Conservation (phyloP, 2,113 vertebrate species). For the Taxidea taxus region DNA sequence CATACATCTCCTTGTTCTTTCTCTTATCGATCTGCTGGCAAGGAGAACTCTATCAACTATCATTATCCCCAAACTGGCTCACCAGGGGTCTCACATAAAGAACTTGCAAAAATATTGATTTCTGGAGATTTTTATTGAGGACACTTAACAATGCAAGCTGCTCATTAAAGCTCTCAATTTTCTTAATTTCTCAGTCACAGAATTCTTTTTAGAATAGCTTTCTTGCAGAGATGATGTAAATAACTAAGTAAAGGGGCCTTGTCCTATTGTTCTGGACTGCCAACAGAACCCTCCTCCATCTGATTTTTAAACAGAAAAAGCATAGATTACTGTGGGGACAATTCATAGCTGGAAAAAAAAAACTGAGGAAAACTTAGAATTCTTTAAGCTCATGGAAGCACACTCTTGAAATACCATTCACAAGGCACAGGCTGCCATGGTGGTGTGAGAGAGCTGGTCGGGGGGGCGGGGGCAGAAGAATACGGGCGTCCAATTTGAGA, state of each 20-base stretch:
- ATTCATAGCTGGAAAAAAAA: neutral
- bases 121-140: neutral
- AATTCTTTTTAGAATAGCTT: neutral
- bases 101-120: neutral
- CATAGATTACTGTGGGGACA: neutral
- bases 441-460: neutral
- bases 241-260: neutral
- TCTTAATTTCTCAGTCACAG: neutral
- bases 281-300: neutral
- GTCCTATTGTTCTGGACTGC: neutral
- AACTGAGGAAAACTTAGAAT: neutral
- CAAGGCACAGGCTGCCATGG: too few species aligned
- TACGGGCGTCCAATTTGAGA: neutral
- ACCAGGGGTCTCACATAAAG: neutral
- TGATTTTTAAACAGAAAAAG: neutral
- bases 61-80: neutral
- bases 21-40: neutral
- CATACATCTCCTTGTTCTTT: neutral
- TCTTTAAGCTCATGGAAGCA: neutral
- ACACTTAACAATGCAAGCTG: neutral
- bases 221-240: neutral
- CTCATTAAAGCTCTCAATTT: neutral
- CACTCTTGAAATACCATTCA: neutral
- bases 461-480: neutral
- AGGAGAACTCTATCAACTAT: neutral